Conservation (phyloP, 2,888 invertebrate species). For the Andricus curvator region DNA sequence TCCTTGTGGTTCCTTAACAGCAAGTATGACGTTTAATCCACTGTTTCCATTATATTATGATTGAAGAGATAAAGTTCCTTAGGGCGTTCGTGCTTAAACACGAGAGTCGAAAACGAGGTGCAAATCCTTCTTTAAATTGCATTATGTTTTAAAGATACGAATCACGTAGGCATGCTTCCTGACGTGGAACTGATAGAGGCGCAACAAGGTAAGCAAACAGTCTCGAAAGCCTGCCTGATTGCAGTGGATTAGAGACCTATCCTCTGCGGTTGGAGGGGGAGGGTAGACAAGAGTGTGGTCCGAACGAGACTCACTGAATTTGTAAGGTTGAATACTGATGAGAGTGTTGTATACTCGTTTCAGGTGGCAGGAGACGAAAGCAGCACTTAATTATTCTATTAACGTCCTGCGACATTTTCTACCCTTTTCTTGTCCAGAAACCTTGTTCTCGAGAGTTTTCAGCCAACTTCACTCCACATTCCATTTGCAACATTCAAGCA, state of each 20-base stretch:
- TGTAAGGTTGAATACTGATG: not conserved
- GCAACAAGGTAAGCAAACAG: slow-evolving; percentile 45
- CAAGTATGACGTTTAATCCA: too few species aligned
- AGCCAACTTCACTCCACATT: not conserved
- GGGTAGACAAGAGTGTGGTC: not conserved
- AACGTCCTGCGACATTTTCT: slow-evolving; percentile 50
- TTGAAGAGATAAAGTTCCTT: not conserved
- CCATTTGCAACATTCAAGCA: not conserved
- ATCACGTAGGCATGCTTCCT: slow-evolving; percentile 26
- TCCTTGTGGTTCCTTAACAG: too few species aligned
- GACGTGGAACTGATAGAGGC: slow-evolving; percentile 43
- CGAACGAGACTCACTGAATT: slow-evolving; percentile 3
- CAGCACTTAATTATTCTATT: slow-evolving; percentile 57
- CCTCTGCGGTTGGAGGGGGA: not conserved
- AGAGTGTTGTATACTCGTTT: not conserved
- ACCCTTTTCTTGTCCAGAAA: slow-evolving; percentile 17
- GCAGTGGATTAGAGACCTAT: slow-evolving; percentile 44
- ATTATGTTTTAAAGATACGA: slow-evolving; percentile 34
- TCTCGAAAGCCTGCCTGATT: slow-evolving; percentile 35
- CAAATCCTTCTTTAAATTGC: slow-evolving; percentile 28
- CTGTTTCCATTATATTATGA: too few species aligned
- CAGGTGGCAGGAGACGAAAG: slow-evolving; percentile 17
- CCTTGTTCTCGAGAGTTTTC: not conserved
- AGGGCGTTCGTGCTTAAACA: slow-evolving; percentile 12
- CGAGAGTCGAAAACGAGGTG: slow-evolving; percentile 18